Evolutionary conservation across 2,888 invertebrate genomes (phyloP).

Genomic region (Lycaena phlaeas): DNA sequence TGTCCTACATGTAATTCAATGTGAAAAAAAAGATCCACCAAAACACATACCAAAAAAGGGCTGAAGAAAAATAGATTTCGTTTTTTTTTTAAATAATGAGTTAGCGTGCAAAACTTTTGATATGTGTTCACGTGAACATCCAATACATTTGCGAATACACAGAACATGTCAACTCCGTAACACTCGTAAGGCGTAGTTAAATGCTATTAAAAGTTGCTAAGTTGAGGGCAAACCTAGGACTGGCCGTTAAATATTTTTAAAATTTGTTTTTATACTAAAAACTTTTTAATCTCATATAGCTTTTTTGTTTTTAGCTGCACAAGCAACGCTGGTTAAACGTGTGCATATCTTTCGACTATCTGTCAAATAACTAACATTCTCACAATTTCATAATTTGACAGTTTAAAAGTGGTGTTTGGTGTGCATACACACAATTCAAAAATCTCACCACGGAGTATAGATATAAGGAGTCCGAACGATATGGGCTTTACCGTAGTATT

Average conservation of each 20-base stretch:
- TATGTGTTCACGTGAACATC: slow-evolving; percentile 4
- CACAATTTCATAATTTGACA: too few relatives aligned
- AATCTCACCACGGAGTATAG: too few relatives aligned
- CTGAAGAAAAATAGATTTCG: neutral
- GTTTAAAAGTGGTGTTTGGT: too few relatives aligned
- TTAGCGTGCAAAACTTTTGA: slow-evolving; percentile 1
- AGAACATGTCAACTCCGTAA: slow-evolving; percentile 9
- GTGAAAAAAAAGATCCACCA: slow-evolving; percentile 14
- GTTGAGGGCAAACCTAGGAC: slow-evolving; percentile 6
- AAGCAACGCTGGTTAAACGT: too few relatives aligned
- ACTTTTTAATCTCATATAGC: too few relatives aligned
- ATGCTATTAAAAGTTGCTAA: slow-evolving; percentile 8
- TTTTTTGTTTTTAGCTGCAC: too few relatives aligned
- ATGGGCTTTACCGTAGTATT: too few relatives aligned
- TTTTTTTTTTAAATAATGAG: neutral
- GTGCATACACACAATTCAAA: too few relatives aligned
- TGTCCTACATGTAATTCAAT: slow-evolving; percentile 16
- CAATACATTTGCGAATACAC: neutral
- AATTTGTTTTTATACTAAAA: neutral
- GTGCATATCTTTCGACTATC: too few relatives aligned
- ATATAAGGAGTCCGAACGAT: too few relatives aligned
- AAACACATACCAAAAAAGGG: slow-evolving; percentile 12
- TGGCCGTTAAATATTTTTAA: neutral
- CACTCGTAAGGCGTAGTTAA: slow-evolving; percentile 16
- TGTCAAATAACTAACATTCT: too few relatives aligned